Conservation (phyloP, 2,888 invertebrate genomes). For the Hirtodrosophila confusa region DNA sequence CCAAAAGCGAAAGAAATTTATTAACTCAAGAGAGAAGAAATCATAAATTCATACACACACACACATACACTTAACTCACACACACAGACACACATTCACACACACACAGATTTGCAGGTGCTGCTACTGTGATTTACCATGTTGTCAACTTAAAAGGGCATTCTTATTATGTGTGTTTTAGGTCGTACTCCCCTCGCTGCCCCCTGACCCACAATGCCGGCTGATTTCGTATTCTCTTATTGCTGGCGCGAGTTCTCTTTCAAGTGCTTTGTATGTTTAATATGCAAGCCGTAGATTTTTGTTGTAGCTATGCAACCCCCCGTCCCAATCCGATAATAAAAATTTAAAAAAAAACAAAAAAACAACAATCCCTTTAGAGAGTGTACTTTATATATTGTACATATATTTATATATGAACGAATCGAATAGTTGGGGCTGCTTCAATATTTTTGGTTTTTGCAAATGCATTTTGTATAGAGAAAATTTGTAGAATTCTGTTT, state of each 20-base stretch:
- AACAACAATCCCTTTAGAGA: constrained; percentile 24
- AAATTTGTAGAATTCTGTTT: constrained; percentile 46
- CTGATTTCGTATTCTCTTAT: too few relatives aligned
- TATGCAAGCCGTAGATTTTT: constrained; percentile 40
- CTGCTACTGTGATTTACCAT: constrained; percentile 49
- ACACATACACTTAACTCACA: constrained; percentile 5
- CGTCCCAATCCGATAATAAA: not conserved
- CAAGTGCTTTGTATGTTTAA: constrained; percentile 18
- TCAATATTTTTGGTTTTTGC: constrained; percentile 39
- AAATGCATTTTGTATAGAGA: constrained; percentile 58
- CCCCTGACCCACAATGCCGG: too few relatives aligned
- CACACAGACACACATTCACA: constrained; percentile 3
- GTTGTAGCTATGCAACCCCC: constrained; percentile 39
- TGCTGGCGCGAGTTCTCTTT: constrained; percentile 13
- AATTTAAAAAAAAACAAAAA: not conserved
- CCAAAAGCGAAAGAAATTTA: constrained; percentile 5
- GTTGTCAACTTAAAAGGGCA: constrained; percentile 40
- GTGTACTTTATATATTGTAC: constrained; percentile 11
- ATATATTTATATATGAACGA: constrained; percentile 11
- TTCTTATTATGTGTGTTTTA: constrained; percentile 12
- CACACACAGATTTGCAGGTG: constrained; percentile 12
- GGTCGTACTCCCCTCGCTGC: constrained; percentile 11
- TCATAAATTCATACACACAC: too few relatives aligned
- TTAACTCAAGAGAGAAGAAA: too few relatives aligned
- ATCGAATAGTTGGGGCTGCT: constrained; percentile 45